Base-by-base conservation (phyloP, 2,888 invertebrate genomes). In the Ophion slaviceki region DNA sequence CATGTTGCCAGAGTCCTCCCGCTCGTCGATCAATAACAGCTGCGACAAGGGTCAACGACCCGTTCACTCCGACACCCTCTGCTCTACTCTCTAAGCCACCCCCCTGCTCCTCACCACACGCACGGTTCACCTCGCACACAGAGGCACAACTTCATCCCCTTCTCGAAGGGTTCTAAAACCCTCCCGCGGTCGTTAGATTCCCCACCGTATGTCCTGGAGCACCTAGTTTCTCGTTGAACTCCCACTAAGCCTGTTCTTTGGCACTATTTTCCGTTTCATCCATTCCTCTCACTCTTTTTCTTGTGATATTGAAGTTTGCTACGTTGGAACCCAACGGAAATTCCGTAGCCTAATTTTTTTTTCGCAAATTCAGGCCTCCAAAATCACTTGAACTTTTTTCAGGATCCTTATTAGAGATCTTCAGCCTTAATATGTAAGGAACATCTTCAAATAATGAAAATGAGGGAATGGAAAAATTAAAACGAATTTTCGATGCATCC, bases 1-100 rank as follows among this genome's bases (percentile, higher is more conserved):
- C 88, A 91, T 91, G 91, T 91, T 92, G 90, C 91, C 89, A 28
- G 91, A 76, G 81, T 70, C 76, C 75, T 92, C 91, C 91, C 78
- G 83, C 66, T 91, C 90, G 84, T 84, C 93, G 93, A 93, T 93
- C 93, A 93, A 93, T 93, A 93, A 93, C 93, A 93, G 93, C 93
- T 93, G 93, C 93, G 91, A 88, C 91, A 89, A 90, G 87, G 92
- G 92, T 93, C 93, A 89, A 91, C 89, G 92, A 92, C 91, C 86
- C 83, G 83, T 78, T 83, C 75, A 61, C 80, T 83, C 85, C 89
- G 70, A 59, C 80, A 83, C 80, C 90, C 89, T 89, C 85, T 87
- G 68, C 84, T 89, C 89, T 87, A 87, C 90, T 90, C 90, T 88
- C 86, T 47, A 85, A 70, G 85, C 83, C 82, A 83, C 83, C 81